Evolutionary conservation across 2,113 vertebrate species (phyloP).

Genomic region (Garra rufa): DNA sequence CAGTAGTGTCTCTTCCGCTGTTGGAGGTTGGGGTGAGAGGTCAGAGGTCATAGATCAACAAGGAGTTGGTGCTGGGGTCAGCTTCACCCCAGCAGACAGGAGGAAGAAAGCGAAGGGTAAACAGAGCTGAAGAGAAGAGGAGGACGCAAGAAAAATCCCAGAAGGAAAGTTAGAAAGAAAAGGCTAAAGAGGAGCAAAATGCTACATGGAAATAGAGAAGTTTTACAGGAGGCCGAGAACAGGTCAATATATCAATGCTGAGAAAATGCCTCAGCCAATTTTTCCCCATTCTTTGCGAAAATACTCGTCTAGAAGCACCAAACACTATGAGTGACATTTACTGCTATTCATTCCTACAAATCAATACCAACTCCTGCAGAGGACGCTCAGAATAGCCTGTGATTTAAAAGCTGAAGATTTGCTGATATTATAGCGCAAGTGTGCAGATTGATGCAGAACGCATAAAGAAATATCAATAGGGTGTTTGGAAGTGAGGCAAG

Average conservation of each 20-base stretch:
- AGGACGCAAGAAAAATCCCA: slow-evolving; percentile 21
- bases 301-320: not conserved
- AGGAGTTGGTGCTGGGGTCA: slow-evolving; percentile 47
- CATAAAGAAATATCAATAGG: slow-evolving; percentile 23
- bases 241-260: slow-evolving; percentile 22
- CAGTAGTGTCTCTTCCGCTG: slow-evolving; percentile 91
- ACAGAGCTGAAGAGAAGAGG: slow-evolving; percentile 24
- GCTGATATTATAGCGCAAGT: slow-evolving; percentile 25
- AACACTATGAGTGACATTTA: slow-evolving; percentile 24
- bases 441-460: slow-evolving; percentile 30
- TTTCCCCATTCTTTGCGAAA: slow-evolving; percentile 15
- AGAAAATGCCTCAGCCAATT: not conserved
- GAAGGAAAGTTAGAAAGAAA: slow-evolving; percentile 36
- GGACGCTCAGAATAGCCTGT: not conserved
- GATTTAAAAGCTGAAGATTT: slow-evolving; percentile 37
- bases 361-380: slow-evolving; percentile 6
- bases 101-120: slow-evolving; percentile 36
- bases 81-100: slow-evolving; percentile 45
- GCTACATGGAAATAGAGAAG: not conserved
- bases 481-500: not conserved
- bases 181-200: not conserved
- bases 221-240: slow-evolving; percentile 36
- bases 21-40: slow-evolving; percentile 53
- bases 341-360: slow-evolving; percentile 22
- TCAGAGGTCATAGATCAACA: slow-evolving; percentile 55